Evolutionary conservation across 2,888 invertebrate genomes (phyloP), one percentile per base, ranked within the genome.

Genomic region (Venusia cambrica): DNA sequence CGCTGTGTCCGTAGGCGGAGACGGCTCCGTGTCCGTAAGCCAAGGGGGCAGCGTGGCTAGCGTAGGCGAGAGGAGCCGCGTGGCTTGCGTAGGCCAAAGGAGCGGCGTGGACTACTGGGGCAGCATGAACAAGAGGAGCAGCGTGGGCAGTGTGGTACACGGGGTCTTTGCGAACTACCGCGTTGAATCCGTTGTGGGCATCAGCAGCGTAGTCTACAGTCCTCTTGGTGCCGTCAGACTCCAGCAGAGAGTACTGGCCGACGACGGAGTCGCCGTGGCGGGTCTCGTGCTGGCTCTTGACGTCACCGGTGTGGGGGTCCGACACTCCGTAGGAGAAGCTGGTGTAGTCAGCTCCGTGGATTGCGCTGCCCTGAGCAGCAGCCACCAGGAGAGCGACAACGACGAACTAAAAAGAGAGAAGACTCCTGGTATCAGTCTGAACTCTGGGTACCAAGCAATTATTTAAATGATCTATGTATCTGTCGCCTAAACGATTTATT

Each of bases 241-340:
- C 89, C 10, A 77, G 63, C 26, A 89, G 70, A 15, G 88, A 88
- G 76, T 89, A 89, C 57, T 87, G 87, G 38, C 89, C 89, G 46
- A 71, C 62, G 13, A 89, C 89, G 14, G 63, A 57, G 38, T 85
- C 87, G 5, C 88, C 88, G 24, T 65, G 62, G 46, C 89, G 84
- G 35, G 75, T 73, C 68, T 89, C 89, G 11, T 70, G 69, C 57
- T 89, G 89, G 63, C 79, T 87, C 68, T 89, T 89, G 70, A 58
- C 80, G 73, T 89, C 89, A 6, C 89, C 89, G 45, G 89, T 89
- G 63, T 73, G 68, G 51, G 84, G 77, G 59, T 89, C 89, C 18
- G 89, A 84, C 11, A 89, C 87, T 38, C 85, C 79, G 61, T 89
- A 89, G 0, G 83, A 61, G 72, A 85, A 89, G 63, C 84, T 84